Evolutionary conservation across 2,113 vertebrate species (phyloP), one percentile per base, ranked within the genome.

Genomic region (Nycticryphes semicollaris): DNA sequence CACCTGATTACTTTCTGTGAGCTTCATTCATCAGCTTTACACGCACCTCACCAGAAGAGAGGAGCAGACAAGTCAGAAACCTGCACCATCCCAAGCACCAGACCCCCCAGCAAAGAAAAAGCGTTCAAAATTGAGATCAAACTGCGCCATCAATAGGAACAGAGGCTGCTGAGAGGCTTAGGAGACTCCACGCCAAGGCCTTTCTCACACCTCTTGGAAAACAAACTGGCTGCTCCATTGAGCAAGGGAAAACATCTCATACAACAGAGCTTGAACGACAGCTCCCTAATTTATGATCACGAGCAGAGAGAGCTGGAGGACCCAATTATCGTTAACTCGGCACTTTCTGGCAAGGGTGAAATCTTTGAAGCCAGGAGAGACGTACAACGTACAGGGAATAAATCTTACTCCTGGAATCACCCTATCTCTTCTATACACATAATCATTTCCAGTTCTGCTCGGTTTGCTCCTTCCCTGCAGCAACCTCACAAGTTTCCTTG

Each of bases 371-470:
- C 76, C 89, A 75, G 73, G 25, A 83, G 79, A 92, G 45, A 69
- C 0, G 2, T 33, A 63, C n/a, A 68, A 35, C 45, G 8, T 0
- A 1, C 1, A 77, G 64, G 59, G 79, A 93, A 91, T 92, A 92
- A 96, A 90, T 92, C 90, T 83, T 22, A 1, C 54, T 95, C 68
- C 31, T 94, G 89, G 72, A 89, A 91, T 63, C 76, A 30, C 59
- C 67, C 56, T 83, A 3, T 79, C 69, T 82, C 67, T 30, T 39
- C 84, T 64, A 68, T 1, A 16, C 31, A 51, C 35, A 56, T 72
- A 81, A 97, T 84, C 43, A 87, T 75, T 88, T 74, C 86, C 89
- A 95, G 74, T 95, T 90, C 94, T 91, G 72, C 41, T 80, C 7
- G 0, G 22, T 41, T 73, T 84, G 64, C 23, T 84, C 78, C 92